These are phyloP conservation scores for Acanthopleura granulata DNA, from an alignment of 2,888 invertebrate species.

Conservation along the genomic window DNA sequence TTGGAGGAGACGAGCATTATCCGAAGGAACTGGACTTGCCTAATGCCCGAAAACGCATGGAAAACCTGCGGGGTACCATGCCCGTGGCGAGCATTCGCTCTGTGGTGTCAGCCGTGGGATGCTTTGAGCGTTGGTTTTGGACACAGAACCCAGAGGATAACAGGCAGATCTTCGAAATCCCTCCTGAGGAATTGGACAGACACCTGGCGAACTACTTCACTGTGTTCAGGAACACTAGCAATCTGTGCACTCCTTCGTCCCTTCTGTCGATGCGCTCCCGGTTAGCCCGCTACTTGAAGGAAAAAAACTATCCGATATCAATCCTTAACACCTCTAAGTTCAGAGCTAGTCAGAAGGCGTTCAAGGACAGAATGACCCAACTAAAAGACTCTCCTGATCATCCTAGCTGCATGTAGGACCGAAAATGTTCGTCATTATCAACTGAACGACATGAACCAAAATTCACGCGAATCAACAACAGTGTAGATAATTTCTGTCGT, in stretches of 20 bases:
- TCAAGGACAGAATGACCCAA: too few species aligned
- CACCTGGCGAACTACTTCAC: not conserved
- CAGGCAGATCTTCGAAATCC: conserved; percentile 13
- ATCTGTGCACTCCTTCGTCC: not conserved
- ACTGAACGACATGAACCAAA: too few species aligned
- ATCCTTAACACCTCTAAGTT: not conserved
- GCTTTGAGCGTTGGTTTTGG: conserved; percentile 8
- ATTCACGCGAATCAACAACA: too few species aligned
- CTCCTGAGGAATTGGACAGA: not conserved
- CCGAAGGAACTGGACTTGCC: too few species aligned
- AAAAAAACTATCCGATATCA: not conserved
- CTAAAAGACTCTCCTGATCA: too few species aligned
- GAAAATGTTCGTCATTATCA: too few species aligned
- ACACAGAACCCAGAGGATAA: not conserved
- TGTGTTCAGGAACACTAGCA: not conserved
- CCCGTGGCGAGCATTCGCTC: not conserved
- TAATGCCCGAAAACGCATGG: not conserved
- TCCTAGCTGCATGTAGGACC: too few species aligned
- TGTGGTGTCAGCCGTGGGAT: not conserved
- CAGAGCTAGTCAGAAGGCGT: not conserved
- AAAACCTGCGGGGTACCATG: not conserved
- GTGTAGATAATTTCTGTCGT: too few species aligned
- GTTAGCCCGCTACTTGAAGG: not conserved
- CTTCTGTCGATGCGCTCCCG: not conserved
- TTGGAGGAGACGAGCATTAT: too few species aligned